Conservation (phyloP, 2,888 invertebrate genomes). For the Hofmannophila pseudospretella region DNA sequence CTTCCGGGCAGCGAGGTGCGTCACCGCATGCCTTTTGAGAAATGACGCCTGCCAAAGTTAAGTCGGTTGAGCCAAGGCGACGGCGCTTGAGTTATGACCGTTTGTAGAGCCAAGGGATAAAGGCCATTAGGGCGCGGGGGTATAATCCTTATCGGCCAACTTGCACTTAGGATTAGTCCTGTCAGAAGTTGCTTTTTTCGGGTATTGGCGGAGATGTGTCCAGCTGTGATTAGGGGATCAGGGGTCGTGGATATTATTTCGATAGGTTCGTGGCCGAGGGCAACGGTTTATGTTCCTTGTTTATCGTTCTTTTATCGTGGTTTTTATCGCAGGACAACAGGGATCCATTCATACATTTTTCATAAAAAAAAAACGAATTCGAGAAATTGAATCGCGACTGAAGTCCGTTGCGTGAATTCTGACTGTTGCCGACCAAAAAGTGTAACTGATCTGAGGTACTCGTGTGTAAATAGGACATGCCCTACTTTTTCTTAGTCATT, state of each 20-base stretch:
- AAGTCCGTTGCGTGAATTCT: no score
- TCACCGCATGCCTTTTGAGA: conserved; percentile 75
- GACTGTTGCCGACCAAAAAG: no score
- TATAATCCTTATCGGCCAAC: conserved; percentile 75
- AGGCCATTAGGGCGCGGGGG: conserved; percentile 69
- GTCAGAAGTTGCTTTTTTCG: conserved; percentile 73
- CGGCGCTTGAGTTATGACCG: conserved; percentile 68
- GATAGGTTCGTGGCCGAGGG: not conserved
- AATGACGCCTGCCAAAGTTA: conserved; percentile 78
- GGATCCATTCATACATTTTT: no score
- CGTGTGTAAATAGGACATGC: no score
- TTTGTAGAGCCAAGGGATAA: conserved; percentile 74
- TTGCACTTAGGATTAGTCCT: conserved; percentile 77
- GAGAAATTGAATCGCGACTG: no score
- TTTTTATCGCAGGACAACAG: no score
- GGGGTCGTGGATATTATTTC: conserved; percentile 22
- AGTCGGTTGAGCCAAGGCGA: conserved; percentile 74
- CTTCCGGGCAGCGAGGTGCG: conserved; percentile 51
- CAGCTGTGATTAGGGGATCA: conserved; percentile 68
- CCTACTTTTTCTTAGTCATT: no score
- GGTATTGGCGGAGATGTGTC: conserved; percentile 61
- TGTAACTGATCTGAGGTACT: no score
- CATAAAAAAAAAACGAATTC: no score
- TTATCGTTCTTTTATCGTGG: no score
- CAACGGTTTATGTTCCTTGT: no score